Base-by-base conservation (phyloP, 2,113 vertebrate genomes). In the Manacus vitellinus region DNA sequence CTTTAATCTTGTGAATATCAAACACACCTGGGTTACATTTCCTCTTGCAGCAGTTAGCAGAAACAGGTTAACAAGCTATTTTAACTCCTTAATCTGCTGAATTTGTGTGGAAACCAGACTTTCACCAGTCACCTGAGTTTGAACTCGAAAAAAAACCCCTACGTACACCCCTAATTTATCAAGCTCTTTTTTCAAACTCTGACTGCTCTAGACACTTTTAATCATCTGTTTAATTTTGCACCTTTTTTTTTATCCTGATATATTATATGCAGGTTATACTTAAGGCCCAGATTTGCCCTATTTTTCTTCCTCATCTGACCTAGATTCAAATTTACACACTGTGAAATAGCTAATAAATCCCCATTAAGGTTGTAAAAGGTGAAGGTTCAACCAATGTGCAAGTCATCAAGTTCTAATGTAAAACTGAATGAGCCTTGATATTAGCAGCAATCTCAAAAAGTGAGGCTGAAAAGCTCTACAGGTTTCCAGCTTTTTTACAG, bases 301-400 rank as follows among this genome's bases (percentile, higher is more conserved):
- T 97, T 98, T 97, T 97, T 98, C 94, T 97, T 97, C 88, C 93
- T 97, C 96, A 96, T 97, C 83, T 98, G 97, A 98, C 98, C 98
- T 98, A 97, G 97, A 98, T 98, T 98, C 97, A 98, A 98, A 98
- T 98, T 98, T 98, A 98, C 94, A 97, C 97, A 98, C 97, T 98
- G 97, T 97, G 97, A 98, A 98, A 98, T 98, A 97, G 97, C 97
- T 98, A 98, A 98, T 98, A 98, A 98, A 98, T 98, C 96, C 97
- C 97, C 98, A 98, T 98, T 98, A 98, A 98, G 97, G 97, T 98
- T 98, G 96, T 98, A 97, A 98, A 98, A 98, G 98, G 97, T 98
- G 96, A 98, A 97, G 95, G 96, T 98, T 98, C 98, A 98, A 97
- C 96, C 94, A 95, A 84, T 97, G 95, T 97, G 96, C 95, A 98